Evolutionary conservation across 2,797 vertebrate genomes (phyloP).

Genomic region (Simalia tracyae): DNA sequence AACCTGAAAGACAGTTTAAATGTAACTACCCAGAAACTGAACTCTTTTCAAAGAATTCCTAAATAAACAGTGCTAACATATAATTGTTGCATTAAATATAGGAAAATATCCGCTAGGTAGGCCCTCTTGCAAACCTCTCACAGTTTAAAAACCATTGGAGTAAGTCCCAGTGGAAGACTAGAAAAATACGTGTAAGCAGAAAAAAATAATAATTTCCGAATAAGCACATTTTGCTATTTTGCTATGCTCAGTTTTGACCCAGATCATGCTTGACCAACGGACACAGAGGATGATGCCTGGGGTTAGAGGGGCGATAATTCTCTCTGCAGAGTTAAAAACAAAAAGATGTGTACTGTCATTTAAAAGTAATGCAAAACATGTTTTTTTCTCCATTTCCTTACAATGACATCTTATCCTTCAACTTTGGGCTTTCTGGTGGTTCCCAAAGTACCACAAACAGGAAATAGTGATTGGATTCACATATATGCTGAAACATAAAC

Average conservation of each 20-base stretch:
- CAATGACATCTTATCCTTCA: background rate
- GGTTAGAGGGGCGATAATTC: background rate
- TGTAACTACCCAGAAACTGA: conserved; percentile 62
- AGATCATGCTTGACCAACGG: background rate
- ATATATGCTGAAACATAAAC: background rate
- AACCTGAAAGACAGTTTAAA: conserved; percentile 64
- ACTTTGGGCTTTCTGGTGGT: background rate
- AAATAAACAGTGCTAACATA: conserved; percentile 4
- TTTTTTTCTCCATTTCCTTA: background rate
- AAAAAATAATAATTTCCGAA: background rate
- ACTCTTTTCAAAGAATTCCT: conserved; percentile 53
- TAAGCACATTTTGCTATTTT: background rate
- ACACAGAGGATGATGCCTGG: background rate
- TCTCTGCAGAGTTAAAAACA: background rate
- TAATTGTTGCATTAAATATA: conserved; percentile 43
- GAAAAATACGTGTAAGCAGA: conserved; percentile 2
- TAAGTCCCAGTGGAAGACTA: background rate
- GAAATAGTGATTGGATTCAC: background rate
- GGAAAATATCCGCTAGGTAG: conserved; percentile 38
- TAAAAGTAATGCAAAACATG: background rate
- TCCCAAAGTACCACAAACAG: background rate
- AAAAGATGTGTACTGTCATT: background rate
- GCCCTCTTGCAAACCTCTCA: conserved; percentile 28
- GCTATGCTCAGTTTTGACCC: background rate
- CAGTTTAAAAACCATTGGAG: conserved; percentile 31